These are phyloP conservation scores for Ammospiza caudacuta DNA, from an alignment of 2,113 vertebrate species.

Conservation along the genomic window DNA sequence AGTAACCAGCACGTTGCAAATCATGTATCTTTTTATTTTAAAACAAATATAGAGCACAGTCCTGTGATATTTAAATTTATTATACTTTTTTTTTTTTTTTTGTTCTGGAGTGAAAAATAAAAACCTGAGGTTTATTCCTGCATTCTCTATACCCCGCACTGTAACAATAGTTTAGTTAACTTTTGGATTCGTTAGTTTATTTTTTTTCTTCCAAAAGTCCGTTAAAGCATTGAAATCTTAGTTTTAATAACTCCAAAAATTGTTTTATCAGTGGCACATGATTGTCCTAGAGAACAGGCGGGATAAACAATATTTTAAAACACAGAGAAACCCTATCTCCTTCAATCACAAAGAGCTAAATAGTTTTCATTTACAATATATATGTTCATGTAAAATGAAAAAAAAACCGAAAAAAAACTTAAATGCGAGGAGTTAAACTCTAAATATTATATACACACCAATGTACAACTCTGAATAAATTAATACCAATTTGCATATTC, in stretches of 20 bases:
- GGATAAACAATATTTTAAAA: constrained; percentile 80
- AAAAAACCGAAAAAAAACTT: constrained; percentile 44
- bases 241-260: constrained; percentile 14
- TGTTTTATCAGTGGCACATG: constrained; percentile 78
- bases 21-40: constrained; percentile 76
- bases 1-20: constrained; percentile 89
- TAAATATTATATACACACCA: constrained; percentile 96
- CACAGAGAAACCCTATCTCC: constrained; percentile 79
- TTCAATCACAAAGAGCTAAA: constrained; percentile 88
- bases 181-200: not conserved
- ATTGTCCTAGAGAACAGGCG: constrained; percentile 78
- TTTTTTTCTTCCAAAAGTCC: not conserved
- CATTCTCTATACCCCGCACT: constrained; percentile 74
- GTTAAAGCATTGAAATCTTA: not conserved
- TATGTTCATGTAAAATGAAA: constrained; percentile 88
- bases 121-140: constrained; percentile 91
- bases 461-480: constrained; percentile 99
- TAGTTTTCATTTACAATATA: constrained; percentile 92
- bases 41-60: constrained; percentile 74
- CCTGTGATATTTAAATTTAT: constrained; percentile 72
- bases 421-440: constrained; percentile 89
- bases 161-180: not conserved
- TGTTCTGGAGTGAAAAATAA: constrained; percentile 86
- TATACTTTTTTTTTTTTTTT: constrained; percentile 66
- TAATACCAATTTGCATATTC: constrained; percentile 99